Percentiles rank a stretch among this genome's conserved stretches.
These are phyloP conservation scores for Tachystola acroxantha DNA, from an alignment of 2,888 invertebrate genomes.

Conservation along the genomic window DNA sequence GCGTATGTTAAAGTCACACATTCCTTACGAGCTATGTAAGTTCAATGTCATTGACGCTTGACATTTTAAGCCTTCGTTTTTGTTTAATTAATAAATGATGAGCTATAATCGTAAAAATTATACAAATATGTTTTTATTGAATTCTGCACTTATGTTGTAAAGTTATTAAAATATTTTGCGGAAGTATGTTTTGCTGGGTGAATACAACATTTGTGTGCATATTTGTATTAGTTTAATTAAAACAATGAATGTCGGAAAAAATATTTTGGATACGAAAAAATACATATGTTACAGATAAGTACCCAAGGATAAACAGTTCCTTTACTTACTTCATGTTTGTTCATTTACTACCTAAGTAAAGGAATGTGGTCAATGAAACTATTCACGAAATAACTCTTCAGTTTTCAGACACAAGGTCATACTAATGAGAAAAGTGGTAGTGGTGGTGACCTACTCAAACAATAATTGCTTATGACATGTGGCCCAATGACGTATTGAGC, in stretches of 20 bases:
- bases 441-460: conserved; percentile 35
- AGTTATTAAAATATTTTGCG: neutral
- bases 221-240: too few relatives aligned
- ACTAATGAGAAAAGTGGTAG: conserved; percentile 3
- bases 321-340: too few relatives aligned
- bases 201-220: too few relatives aligned
- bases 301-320: too few relatives aligned
- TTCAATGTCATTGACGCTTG: conserved; percentile 11
- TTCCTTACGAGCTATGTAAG: conserved; percentile 1
- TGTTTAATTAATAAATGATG: conserved; percentile 1
- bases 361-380: too few relatives aligned
- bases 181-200: too few relatives aligned
- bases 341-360: too few relatives aligned
- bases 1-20: neutral
- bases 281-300: too few relatives aligned
- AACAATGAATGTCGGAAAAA: too few relatives aligned
- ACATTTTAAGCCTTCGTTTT: conserved; percentile 1
- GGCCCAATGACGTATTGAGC: conserved; percentile 42
- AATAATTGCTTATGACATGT: conserved; percentile 36
- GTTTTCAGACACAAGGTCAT: conserved; percentile 6
- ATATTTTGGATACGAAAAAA: too few relatives aligned
- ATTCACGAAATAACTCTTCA: too few relatives aligned
- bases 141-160: neutral
- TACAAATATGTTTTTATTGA: neutral
- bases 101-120: neutral